Percentiles rank a stretch among this genome's conserved stretches.
These are phyloP conservation scores for Morpho achilles DNA, from an alignment of 2,888 invertebrate species.

Conservation along the genomic window DNA sequence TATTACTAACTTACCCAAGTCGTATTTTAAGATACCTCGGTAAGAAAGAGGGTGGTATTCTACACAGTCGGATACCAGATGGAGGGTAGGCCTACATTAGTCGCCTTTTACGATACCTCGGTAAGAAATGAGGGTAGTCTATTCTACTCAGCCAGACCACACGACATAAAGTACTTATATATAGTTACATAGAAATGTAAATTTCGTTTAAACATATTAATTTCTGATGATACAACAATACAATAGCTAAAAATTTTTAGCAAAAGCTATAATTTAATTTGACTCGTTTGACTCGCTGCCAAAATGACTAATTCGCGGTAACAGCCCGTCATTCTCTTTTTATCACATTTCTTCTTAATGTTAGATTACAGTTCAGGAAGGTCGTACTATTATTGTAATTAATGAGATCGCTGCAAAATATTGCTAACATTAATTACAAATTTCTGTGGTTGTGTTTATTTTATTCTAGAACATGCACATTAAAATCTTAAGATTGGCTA, in stretches of 20 bases:
- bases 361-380: conserved; percentile 40
- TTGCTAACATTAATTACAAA: conserved; percentile 16
- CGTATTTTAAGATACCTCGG: too few species aligned
- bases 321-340: conserved; percentile 55
- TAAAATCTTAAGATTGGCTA: conserved; percentile 1
- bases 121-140: too few species aligned
- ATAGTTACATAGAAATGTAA: too few species aligned
- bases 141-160: too few species aligned
- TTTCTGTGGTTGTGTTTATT: conserved; percentile 9
- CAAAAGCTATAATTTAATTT: conserved; percentile 61
- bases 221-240: conserved; percentile 21
- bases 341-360: conserved; percentile 55
- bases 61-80: too few species aligned
- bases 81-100: too few species aligned
- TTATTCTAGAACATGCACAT: background rate
- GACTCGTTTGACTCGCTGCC: conserved; percentile 64
- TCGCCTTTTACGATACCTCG: too few species aligned
- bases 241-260: conserved; percentile 55
- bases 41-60: too few species aligned
- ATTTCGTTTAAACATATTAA: too few species aligned
- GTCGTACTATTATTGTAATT: conserved; percentile 43
- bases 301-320: conserved; percentile 68
- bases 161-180: too few species aligned
- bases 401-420: conserved; percentile 20
- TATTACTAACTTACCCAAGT: too few species aligned